A percentile compares a stretch with the other conserved stretches of the same genome.
phyloP scores from a whole-genome alignment of 2,888 invertebrate genomes.

The Phalera bucephala region DNA sequence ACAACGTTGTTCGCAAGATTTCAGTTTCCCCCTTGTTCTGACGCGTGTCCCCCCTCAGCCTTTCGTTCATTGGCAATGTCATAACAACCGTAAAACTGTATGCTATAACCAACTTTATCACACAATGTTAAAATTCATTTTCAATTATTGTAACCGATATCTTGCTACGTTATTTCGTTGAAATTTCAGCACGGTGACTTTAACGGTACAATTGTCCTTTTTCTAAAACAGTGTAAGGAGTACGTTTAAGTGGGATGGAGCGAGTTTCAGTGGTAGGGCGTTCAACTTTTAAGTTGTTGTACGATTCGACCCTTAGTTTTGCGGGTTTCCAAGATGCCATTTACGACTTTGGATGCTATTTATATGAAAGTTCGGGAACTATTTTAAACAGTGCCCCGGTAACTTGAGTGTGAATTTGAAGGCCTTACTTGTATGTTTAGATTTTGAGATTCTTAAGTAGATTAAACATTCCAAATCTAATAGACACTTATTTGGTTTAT shows the following conservation, averaged over 20 bases:
- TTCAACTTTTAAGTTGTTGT: conserved; percentile 68
- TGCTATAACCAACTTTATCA: conserved; percentile 61
- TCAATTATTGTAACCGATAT: conserved; percentile 45
- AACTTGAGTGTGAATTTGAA: not conserved
- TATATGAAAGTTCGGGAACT: conserved; percentile 34
- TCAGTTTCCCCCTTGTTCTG: conserved; percentile 72
- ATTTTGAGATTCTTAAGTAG: too few species aligned
- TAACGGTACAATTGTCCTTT: conserved; percentile 72
- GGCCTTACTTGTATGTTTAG: too few species aligned
- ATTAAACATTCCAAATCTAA: too few species aligned
- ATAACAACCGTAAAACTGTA: conserved; percentile 58
- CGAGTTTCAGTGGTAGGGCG: conserved; percentile 63
- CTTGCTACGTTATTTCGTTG: conserved; percentile 15
- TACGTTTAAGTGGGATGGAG: conserved; percentile 69
- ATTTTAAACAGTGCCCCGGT: conserved; percentile 15
- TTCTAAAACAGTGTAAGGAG: conserved; percentile 65
- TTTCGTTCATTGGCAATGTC: conserved; percentile 64
- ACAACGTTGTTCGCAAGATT: conserved; percentile 84
- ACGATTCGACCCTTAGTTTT: conserved; percentile 53
- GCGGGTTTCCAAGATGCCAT: conserved; percentile 41
- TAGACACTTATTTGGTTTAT: too few species aligned
- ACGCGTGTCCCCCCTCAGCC: conserved; percentile 73
- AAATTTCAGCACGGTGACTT: conserved; percentile 43
- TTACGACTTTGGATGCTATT: conserved; percentile 32
- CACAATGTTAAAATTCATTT: conserved; percentile 62